These are phyloP conservation scores for Tetraodon nigroviridis DNA, from an alignment of 2,113 vertebrate genomes.

Conservation along the genomic window DNA sequence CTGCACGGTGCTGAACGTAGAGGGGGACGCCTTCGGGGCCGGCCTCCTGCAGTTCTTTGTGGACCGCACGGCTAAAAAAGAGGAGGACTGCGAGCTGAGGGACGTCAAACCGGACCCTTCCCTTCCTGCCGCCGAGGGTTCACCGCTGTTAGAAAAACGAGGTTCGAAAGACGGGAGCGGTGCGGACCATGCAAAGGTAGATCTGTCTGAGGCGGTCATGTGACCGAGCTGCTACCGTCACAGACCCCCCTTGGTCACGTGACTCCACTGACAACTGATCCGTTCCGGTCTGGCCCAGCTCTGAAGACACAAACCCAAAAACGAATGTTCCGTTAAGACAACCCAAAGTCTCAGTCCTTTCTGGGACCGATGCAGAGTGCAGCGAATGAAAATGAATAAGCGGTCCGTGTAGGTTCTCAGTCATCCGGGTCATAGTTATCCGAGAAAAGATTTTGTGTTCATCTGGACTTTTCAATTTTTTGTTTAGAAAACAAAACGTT, in stretches of 20 bases:
- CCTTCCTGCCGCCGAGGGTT: slow-evolving; percentile 49
- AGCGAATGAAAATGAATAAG: too few species aligned
- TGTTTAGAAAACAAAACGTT: too few species aligned
- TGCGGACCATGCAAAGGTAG: neutral
- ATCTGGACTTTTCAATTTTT: too few species aligned
- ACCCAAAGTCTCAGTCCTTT: too few species aligned
- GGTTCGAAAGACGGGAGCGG: neutral
- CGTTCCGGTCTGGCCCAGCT: neutral
- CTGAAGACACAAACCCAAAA: neutral
- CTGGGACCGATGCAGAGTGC: too few species aligned
- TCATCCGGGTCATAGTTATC: too few species aligned
- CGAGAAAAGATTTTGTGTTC: too few species aligned
- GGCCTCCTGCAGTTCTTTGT: slow-evolving; percentile 81
- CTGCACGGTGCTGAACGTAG: slow-evolving; percentile 86
- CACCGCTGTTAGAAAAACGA: slow-evolving; percentile 71
- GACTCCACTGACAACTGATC: slow-evolving; percentile 7
- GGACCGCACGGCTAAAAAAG: slow-evolving; percentile 52
- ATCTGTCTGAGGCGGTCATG: slow-evolving; percentile 70
- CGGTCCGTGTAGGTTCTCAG: too few species aligned
- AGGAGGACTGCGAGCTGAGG: slow-evolving; percentile 40
- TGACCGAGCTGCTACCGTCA: slow-evolving; percentile 33
- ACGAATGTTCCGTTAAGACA: neutral
- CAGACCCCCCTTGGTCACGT: neutral
- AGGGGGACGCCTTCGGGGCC: slow-evolving; percentile 85
- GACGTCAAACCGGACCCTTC: slow-evolving; percentile 51